phyloP scores from a whole-genome alignment of 1,140 invertebrate species.

The Heterodera carotae region DNA sequence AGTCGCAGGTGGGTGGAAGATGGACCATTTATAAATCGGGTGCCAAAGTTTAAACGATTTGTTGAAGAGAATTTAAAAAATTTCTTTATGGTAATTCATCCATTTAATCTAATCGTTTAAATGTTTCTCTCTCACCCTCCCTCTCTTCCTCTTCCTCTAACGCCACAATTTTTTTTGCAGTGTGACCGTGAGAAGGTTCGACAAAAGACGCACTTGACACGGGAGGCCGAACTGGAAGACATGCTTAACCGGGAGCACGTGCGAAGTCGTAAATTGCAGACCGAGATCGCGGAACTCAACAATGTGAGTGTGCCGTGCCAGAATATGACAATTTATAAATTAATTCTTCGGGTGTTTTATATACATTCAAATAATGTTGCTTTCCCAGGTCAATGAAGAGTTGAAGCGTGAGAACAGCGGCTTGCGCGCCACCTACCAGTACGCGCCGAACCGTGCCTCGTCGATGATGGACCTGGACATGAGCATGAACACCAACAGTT shows the following conservation, averaged over 20 bases:
- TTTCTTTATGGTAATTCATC: constrained; percentile 22
- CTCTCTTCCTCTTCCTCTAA: too few species aligned
- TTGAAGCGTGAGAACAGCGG: constrained; percentile 37
- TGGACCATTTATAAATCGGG: too few species aligned
- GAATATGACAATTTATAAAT: too few species aligned
- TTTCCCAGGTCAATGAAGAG: constrained; percentile 29
- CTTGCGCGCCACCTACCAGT: constrained; percentile 32
- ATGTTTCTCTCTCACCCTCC: constrained; percentile 30
- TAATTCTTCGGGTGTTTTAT: too few species aligned
- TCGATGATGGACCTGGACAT: constrained; percentile 15
- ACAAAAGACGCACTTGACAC: background rate
- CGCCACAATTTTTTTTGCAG: too few species aligned
- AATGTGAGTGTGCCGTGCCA: constrained; percentile 59
- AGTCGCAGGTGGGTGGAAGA: constrained; percentile 56
- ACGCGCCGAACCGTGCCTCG: constrained; percentile 29
- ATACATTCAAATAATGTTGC: too few species aligned
- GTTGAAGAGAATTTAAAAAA: constrained; percentile 23
- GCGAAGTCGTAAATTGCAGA: constrained; percentile 47
- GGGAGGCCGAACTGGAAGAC: constrained; percentile 9
- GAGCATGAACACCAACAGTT: background rate
- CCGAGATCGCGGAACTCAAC: constrained; percentile 61
- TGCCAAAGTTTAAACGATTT: too few species aligned
- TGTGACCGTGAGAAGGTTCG: constrained; percentile 19
- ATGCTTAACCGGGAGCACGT: constrained; percentile 52
- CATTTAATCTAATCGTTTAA: constrained; percentile 13